Evolutionary conservation across 1,140 invertebrate species (phyloP).

Genomic region (Drosophila kohkoa): DNA sequence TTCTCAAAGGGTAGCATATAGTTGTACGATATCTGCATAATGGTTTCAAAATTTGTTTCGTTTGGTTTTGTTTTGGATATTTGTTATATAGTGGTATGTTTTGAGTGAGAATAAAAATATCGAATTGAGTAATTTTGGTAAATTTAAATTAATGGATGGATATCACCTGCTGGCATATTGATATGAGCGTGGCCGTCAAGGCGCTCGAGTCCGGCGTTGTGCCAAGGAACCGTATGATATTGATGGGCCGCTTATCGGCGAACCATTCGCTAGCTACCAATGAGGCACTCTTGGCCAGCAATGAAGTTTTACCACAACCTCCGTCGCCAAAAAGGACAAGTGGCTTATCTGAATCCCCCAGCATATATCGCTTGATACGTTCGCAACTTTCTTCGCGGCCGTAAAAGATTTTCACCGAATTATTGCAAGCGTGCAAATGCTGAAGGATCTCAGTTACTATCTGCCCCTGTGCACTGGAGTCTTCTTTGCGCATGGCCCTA

Average conservation of each 20-base stretch:
- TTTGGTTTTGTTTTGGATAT: slow-evolving; percentile 2
- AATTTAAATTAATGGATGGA: slow-evolving; percentile 36
- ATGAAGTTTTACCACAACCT: slow-evolving; percentile 98
- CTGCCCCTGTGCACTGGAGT: slow-evolving; percentile 96
- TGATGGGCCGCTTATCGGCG: slow-evolving; percentile 90
- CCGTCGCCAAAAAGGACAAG: slow-evolving; percentile 97
- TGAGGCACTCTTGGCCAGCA: slow-evolving; percentile 96
- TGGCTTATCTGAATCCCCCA: slow-evolving; percentile 93
- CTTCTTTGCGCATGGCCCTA: slow-evolving; percentile 97
- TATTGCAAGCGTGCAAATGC: slow-evolving; percentile 98
- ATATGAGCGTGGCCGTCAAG: slow-evolving; percentile 96
- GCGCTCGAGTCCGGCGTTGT: slow-evolving; percentile 98
- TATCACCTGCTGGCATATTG: slow-evolving; percentile 95
- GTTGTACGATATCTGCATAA: slow-evolving; percentile 95
- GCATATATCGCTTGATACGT: slow-evolving; percentile 94
- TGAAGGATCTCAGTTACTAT: slow-evolving; percentile 98
- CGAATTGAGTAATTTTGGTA: slow-evolving; percentile 20
- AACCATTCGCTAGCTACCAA: slow-evolving; percentile 91
- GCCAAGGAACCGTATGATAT: slow-evolving; percentile 96
- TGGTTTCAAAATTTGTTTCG: slow-evolving; percentile 11
- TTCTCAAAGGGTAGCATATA: slow-evolving; percentile 96
- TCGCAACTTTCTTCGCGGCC: slow-evolving; percentile 95
- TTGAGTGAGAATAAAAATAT: slow-evolving; percentile 20
- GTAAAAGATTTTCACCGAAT: slow-evolving; percentile 98
- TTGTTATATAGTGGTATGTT: slow-evolving; percentile 1